Conservation (phyloP, 1,140 invertebrate genomes). For the Platyura marginata region DNA sequence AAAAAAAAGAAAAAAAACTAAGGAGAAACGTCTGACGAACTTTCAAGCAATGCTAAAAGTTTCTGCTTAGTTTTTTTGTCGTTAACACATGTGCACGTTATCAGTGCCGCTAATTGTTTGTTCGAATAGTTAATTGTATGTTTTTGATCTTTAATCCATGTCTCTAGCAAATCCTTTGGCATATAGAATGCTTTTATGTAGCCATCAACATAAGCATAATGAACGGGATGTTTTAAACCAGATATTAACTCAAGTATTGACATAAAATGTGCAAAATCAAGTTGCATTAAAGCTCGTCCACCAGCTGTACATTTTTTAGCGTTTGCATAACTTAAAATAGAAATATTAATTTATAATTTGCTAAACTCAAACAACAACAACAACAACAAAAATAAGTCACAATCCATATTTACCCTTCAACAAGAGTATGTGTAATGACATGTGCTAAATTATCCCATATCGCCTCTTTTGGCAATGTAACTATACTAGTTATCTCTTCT, state of each 20-base stretch:
- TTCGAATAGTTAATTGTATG: conserved; percentile 53
- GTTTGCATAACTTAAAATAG: conserved; percentile 50
- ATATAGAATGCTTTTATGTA: conserved; percentile 96
- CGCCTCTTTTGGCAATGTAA: conserved; percentile 49
- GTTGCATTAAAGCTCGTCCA: conserved; percentile 89
- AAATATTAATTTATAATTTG: conserved; percentile 3
- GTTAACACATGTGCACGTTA: conserved; percentile 72
- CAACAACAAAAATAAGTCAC: not conserved
- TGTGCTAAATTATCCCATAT: conserved; percentile 79
- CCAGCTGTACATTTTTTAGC: conserved; percentile 91
- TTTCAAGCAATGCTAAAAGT: conserved; percentile 52
- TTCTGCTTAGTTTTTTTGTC: conserved; percentile 72
- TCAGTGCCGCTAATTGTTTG: conserved; percentile 68
- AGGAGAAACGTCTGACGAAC: too few species aligned
- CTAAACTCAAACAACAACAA: not conserved
- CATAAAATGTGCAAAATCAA: conserved; percentile 91
- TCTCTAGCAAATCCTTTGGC: conserved; percentile 68
- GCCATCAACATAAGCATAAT: conserved; percentile 76
- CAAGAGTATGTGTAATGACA: conserved; percentile 65
- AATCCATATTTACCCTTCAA: conserved; percentile 58
- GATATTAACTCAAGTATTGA: conserved; percentile 80
- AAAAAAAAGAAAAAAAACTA: too few species aligned
- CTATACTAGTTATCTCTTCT: conserved; percentile 41
- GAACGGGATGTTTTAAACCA: conserved; percentile 63
- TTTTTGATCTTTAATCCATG: conserved; percentile 73